A percentile compares a stretch with the other conserved stretches of the same genome.
These are phyloP conservation scores for Aulostomus chinensis DNA, from an alignment of 2,797 vertebrate genomes.

Conservation along the genomic window DNA sequence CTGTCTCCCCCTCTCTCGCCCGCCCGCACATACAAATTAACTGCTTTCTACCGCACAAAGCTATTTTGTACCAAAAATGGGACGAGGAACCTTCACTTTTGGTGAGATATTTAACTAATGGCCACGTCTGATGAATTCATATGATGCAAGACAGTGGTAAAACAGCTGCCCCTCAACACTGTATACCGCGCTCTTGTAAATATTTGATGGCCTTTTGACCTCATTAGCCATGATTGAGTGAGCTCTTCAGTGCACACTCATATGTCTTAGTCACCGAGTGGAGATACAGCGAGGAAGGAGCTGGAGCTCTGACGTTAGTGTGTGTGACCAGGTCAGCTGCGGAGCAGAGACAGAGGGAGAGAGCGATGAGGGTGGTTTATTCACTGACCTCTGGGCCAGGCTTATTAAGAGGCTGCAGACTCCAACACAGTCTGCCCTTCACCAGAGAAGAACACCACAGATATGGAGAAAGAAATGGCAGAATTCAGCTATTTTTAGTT, in stretches of 20 bases:
- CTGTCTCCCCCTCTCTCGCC: conserved; percentile 25
- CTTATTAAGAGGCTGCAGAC: conserved; percentile 63
- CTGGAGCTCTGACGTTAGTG: conserved; percentile 45
- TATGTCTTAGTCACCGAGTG: conserved; percentile 68
- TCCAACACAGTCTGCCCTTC: conserved; percentile 51
- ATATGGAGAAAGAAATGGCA: conserved; percentile 25
- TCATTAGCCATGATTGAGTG: conserved; percentile 76
- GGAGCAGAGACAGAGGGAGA: conserved; percentile 42
- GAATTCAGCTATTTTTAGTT: conserved; percentile 60
- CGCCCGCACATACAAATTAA: neutral
- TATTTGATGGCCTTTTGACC: conserved; percentile 80
- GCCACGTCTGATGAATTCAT: conserved; percentile 57
- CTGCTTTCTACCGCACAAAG: conserved; percentile 32
- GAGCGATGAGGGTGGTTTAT: conserved; percentile 60
- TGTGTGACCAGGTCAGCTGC: conserved; percentile 46
- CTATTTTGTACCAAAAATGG: conserved; percentile 24
- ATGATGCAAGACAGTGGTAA: conserved; percentile 31
- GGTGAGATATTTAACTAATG: conserved; percentile 38
- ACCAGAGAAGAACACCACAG: conserved; percentile 46
- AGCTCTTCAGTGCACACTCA: conserved; percentile 58
- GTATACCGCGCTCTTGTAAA: conserved; percentile 70
- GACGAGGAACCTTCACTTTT: conserved; percentile 25
- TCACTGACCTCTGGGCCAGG: conserved; percentile 58
- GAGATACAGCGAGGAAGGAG: conserved; percentile 41
- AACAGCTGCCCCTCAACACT: conserved; percentile 51